phyloP scores from a whole-genome alignment of 2,113 vertebrate genomes.

The Lophius piscatorius region DNA sequence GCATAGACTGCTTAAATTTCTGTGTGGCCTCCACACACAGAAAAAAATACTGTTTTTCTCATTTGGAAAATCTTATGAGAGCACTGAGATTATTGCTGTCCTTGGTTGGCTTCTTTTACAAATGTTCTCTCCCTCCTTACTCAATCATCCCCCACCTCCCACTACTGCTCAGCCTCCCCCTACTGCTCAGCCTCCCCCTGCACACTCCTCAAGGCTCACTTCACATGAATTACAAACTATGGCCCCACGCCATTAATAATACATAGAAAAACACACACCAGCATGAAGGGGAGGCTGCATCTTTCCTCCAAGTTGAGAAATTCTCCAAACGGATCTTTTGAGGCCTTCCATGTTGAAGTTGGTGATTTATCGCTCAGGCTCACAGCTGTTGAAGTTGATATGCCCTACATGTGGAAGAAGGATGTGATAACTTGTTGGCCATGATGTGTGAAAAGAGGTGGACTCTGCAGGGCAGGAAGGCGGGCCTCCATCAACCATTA shows the following conservation, averaged over 20 bases:
- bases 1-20: not conserved
- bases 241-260: conserved; percentile 46
- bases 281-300: too few species aligned
- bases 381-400: conserved; percentile 56
- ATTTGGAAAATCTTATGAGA: conserved; percentile 10
- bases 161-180: not conserved
- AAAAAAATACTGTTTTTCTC: not conserved
- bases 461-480: conserved; percentile 61
- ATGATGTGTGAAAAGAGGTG: conserved; percentile 66
- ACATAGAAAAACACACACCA: conserved; percentile 30
- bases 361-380: conserved; percentile 55
- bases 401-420: conserved; percentile 57
- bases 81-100: not conserved
- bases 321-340: conserved; percentile 43
- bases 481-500: conserved; percentile 63
- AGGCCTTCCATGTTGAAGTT: conserved; percentile 39
- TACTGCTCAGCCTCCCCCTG: conserved; percentile 15
- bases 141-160: conserved; percentile 14
- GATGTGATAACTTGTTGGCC: conserved; percentile 58
- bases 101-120: conserved; percentile 16
- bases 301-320: conserved; percentile 33
- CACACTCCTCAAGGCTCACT: conserved; percentile 34
- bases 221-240: conserved; percentile 48
- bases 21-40: not conserved
- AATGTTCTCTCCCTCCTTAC: conserved; percentile 22